Base-by-base conservation (phyloP, 2,888 invertebrate genomes). In the Hofmannophila pseudospretella region DNA sequence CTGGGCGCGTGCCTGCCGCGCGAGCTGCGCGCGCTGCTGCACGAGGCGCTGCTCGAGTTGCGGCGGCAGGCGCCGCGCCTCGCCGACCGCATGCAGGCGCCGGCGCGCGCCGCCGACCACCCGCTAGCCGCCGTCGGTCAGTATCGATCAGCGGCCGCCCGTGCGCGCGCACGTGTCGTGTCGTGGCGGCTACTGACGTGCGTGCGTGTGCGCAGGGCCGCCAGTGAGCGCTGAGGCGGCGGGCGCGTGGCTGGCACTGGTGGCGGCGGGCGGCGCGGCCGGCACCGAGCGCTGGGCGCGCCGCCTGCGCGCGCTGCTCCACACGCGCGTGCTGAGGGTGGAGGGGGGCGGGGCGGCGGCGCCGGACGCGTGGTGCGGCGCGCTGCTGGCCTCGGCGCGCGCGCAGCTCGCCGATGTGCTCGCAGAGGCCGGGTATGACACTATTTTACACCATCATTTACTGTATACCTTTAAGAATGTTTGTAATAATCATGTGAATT, bases 391-490 rank as follows among this genome's bases (percentile, higher is more conserved):
- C 20, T 48, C 50, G 26, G 59, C 57, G 42, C 67, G 76, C 45
- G 49, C 58, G 26, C 66, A 60, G n/a, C 66, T 78, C 23, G 51
- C 49, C 7, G 77, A 69, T 25, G 41, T 62, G 32, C 51, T 73
- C 7, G 58, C 54, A 4, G 76, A 70, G 39, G 71, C 72, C 2
- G 73, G 71, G 71, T 69, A 38, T 52, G 64, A n/a, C n/a, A n/a
- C n/a, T n/a, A n/a, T n/a, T n/a, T n/a, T n/a, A n/a, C n/a, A n/a
- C n/a, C n/a, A n/a, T n/a, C n/a, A n/a, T n/a, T n/a, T n/a, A n/a
- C n/a, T n/a, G n/a, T n/a, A n/a, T n/a, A n/a, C n/a, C n/a, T n/a
- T n/a, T n/a, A n/a, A n/a, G n/a, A n/a, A n/a, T n/a, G n/a, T n/a
- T n/a, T n/a, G n/a, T n/a, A n/a, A n/a, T n/a, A n/a, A n/a, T n/a